Evolutionary conservation across 2,797 vertebrate species (phyloP), one percentile per base, ranked within the genome.

Genomic region (Enteromius radiatus): DNA sequence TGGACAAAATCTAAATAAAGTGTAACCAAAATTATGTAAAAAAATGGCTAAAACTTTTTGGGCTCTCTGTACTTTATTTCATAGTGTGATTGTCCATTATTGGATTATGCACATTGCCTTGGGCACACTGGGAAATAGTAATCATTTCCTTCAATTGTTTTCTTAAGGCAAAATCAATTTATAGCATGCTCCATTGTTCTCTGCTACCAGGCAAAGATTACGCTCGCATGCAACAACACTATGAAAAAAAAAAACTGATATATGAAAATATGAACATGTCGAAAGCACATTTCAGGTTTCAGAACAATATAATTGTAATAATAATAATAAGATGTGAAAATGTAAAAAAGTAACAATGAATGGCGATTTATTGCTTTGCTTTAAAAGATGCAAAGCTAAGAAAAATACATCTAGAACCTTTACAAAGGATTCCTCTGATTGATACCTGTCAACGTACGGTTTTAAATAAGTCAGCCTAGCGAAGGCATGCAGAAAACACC

Each of bases 401-500:
- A 45, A 45, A 45, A 3, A 56, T 56, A 56, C 54, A 56, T 36
- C 0, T 5, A 31, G 26, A 65, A 26, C 36, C 33, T 76, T 41
- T 2, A 12, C 23, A 17, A 68, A 23, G 64, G 21, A 26, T 26
- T 28, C 14, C 64, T 26, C 15, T 68, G 38, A 64, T 19, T 78
- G 59, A 81, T 31, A 76, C 43, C 45, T 56, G 71, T 74, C 67
- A 56, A 19, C 65, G 71, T 59, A 49, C 31, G 17, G 43, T 67
- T 61, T 49, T n/a, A 47, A 56, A 67, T 74, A 81, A 65, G 54
- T 70, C 84, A 49, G 63, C 69, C 65, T n/a, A 36, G 45, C 70
- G 26, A 14, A 70, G 23, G 26, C 45, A 52, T 17, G 76, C 59
- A 71, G 45, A 76, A 70, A 83, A 33, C 76, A 86, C 79, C 83